Base-by-base conservation (phyloP, 1,140 invertebrate species). In the Pseudomyrmex gracilis region DNA sequence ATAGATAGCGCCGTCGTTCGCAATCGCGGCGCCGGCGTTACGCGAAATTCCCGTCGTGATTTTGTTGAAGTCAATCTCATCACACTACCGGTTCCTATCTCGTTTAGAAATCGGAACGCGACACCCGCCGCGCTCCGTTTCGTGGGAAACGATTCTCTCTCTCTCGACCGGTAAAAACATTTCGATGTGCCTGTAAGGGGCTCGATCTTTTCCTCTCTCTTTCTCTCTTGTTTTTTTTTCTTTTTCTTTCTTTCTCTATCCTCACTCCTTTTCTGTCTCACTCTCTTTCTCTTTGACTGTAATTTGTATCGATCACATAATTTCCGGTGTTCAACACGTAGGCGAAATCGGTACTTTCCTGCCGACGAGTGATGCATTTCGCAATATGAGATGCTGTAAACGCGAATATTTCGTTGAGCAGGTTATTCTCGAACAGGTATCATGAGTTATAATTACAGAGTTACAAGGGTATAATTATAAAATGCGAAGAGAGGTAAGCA, bases 301-400 rank as follows among this genome's bases (percentile, higher is more conserved):
- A 89, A 90, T 91, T 91, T 88, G 88, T 91, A 90, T 90, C 84
- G 89, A 89, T 89, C 88, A 84, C 85, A 89, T 86, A 91, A 90
- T 91, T 90, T 92, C 90, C 91, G 90, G 90, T 88, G 73, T 70
- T 66, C 57, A 55, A 47, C 51, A 83, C 55, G 58, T 68, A 68
- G 85, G 80, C 83, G 86, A 91, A 91, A 91, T 91, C 87, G 77
- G 83, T 80, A 90, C 85, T 91, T 90, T 91, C 89, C 87, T 91
- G 89, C 55, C 61, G 67, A 61, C 70, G 67, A 64, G 34, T 51
- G 51, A 24, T 64, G 47, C 17, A 84, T 90, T 89, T 91, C 89
- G 84, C 64, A 91, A 91, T 17, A 15, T 73, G 73, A 83, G 90
- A 90, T 87, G 85, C 88, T 86, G 88, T 68, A 60, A 60, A 43